phyloP scores from a whole-genome alignment of 2,888 invertebrate genomes.

The Lycocerus yunnanus region DNA sequence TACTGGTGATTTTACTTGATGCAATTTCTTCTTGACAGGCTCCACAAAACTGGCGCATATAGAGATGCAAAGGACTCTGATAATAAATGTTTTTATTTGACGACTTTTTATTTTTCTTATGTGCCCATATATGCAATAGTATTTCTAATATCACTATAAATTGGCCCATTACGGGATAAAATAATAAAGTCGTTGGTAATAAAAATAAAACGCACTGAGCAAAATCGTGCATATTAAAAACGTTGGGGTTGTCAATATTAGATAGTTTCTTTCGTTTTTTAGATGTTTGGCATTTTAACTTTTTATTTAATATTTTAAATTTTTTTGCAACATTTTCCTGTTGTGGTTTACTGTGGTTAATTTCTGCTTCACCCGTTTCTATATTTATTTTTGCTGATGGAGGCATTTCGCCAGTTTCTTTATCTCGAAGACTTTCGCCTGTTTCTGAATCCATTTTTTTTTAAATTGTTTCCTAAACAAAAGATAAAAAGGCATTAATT shows the following conservation, averaged over 20 bases:
- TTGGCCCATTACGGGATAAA: conserved; percentile 60
- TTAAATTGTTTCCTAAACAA: background rate
- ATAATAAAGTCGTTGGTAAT: conserved; percentile 64
- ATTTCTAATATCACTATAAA: conserved; percentile 63
- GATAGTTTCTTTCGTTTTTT: conserved; percentile 43
- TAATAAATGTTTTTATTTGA: conserved; percentile 65
- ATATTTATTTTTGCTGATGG: conserved; percentile 52
- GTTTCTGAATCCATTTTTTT: conserved; percentile 38
- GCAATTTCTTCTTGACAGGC: conserved; percentile 66
- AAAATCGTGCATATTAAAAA: conserved; percentile 4
- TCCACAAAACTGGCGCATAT: conserved; percentile 72
- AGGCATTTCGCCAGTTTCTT: conserved; percentile 61
- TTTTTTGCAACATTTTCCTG: conserved; percentile 7
- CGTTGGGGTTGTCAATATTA: conserved; percentile 43
- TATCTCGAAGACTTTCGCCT: conserved; percentile 51
- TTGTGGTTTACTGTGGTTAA: conserved; percentile 32
- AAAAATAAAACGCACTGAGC: conserved; percentile 57
- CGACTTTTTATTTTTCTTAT: conserved; percentile 67
- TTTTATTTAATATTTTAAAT: conserved; percentile 26
- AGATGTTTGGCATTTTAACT: background rate
- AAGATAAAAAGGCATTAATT: background rate
- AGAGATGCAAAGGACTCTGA: conserved; percentile 70
- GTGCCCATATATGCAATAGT: conserved; percentile 69
- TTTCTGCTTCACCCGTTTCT: conserved; percentile 60
- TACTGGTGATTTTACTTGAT: conserved; percentile 65